Evolutionary conservation across 2,888 invertebrate species (phyloP), one percentile per base, ranked within the genome.

Genomic region (Metalampra italica): DNA sequence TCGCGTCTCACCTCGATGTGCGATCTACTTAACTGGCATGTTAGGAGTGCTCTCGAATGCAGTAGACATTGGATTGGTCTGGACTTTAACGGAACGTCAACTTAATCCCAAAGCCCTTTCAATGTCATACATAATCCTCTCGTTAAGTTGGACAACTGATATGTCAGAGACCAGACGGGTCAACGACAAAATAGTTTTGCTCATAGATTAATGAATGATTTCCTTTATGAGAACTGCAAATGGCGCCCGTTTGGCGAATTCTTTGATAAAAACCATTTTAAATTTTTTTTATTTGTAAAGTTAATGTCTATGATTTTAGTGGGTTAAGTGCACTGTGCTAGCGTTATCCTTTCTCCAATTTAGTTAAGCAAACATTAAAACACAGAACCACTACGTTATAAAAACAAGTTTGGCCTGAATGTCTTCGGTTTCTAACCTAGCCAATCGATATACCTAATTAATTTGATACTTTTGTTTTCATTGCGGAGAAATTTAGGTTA

Each of bases 1-100:
- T 39, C 39, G n/a, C n/a, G 39, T 39, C 13, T 39, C 39, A 15
- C 39, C 73, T 64, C 67, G 64, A 63, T 74, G 68, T 63, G 68
- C 71, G 63, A 68, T 64, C 66, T 57, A 61, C 64, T 68, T 59
- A 2, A 34, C 11, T 9, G 34, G 34, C 7, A 11, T 34, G 9
- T 11, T 34, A 9, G 22, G 22, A 22, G 22, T 22, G 22, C 22
- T 22, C 22, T 22, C 22, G 22, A 22, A 22, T 22, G 22, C 22
- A 22, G 22, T 22, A 22, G 5, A n/a, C 36, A n/a, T 9, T 32
- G 36, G 11, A 36, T n/a, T 36, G n/a, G 5, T 36, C 36, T 36
- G n/a, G 36, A 36, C n/a, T 36, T 36, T 36, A 36, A 36, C n/a
- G 36, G n/a, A 36, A 36, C n/a, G n/a, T n/a, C 36, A 1, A 8